Evolutionary conservation across 1,140 invertebrate genomes (phyloP).

Genomic region (Meloidogyne hapla): DNA sequence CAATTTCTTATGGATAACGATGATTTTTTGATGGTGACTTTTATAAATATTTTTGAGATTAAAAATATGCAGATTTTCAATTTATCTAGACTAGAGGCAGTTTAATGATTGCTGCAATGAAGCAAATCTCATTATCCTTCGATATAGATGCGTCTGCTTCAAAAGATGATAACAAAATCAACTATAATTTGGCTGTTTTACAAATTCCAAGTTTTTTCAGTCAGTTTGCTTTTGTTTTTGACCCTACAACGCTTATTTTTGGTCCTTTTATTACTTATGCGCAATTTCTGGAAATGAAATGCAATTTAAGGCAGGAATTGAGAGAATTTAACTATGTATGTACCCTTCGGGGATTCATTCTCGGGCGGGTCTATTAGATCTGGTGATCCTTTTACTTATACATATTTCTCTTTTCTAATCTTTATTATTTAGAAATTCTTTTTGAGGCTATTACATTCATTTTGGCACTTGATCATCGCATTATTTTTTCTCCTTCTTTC

Average conservation of each 20-base stretch:
- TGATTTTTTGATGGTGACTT: neutral
- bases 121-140: slow-evolving; percentile 34
- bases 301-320: neutral
- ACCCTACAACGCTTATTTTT: slow-evolving; percentile 35
- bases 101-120: slow-evolving; percentile 42
- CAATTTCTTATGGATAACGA: neutral
- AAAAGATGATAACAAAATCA: neutral
- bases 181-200: neutral
- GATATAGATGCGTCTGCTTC: neutral
- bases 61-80: too few species aligned
- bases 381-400: too few species aligned
- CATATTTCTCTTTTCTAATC: too few species aligned
- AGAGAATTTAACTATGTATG: neutral
- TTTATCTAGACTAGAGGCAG: slow-evolving; percentile 28
- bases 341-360: too few species aligned
- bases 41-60: too few species aligned
- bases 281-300: neutral
- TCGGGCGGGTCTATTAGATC: too few species aligned
- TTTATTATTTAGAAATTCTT: slow-evolving; percentile 10
- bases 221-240: slow-evolving; percentile 29
- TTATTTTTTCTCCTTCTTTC: slow-evolving; percentile 14
- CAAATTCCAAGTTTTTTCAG: neutral
- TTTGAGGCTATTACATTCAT: neutral
- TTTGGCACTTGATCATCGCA: neutral
- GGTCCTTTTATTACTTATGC: slow-evolving; percentile 30